Conservation (phyloP, 2,113 vertebrate species). For the Struthidea cinerea region DNA sequence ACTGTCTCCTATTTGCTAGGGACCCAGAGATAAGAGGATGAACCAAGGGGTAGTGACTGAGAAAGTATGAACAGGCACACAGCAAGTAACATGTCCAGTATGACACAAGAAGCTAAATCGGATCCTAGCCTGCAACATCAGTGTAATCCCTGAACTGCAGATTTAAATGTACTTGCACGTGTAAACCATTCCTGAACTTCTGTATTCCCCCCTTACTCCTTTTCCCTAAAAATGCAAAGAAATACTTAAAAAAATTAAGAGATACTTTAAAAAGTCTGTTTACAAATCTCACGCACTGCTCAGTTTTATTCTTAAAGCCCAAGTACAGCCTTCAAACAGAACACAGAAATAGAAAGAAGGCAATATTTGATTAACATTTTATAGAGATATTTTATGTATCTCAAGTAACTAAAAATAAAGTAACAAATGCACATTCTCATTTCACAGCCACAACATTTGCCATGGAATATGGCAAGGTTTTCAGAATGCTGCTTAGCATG, state of each 20-base stretch:
- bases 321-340: neutral
- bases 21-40: neutral
- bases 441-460: neutral
- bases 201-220: neutral
- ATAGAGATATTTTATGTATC: neutral
- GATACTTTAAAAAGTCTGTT: neutral
- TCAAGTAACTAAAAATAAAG: neutral
- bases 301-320: neutral
- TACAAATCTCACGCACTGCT: neutral
- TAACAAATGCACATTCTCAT: neutral
- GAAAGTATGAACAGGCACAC: neutral
- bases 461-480: neutral
- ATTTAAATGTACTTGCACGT: neutral
- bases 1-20: neutral
- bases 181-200: neutral
- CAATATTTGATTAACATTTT: neutral
- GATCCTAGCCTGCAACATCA: neutral
- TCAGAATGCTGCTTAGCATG: neutral
- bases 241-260: neutral
- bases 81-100: neutral
- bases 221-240: neutral
- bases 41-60: neutral
- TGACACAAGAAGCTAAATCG: neutral
- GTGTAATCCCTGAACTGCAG: neutral
- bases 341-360: neutral